phyloP scores from a whole-genome alignment of 2,888 invertebrate genomes.

The Deroplatys truncata region DNA sequence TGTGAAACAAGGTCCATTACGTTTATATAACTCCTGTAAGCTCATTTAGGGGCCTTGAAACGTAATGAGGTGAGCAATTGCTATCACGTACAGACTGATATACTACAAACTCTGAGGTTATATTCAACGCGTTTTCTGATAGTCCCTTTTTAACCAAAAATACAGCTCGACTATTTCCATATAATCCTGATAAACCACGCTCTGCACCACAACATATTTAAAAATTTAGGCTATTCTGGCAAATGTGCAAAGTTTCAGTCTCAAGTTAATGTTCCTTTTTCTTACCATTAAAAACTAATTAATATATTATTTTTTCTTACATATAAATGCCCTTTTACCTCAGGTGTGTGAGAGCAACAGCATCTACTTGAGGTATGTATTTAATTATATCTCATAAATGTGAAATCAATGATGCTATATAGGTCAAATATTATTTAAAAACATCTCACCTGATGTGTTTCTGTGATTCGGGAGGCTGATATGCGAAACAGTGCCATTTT shows the following conservation, averaged over 20 bases:
- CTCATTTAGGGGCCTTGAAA: background rate
- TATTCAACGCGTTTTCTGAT: background rate
- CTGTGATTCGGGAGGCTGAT: conserved; percentile 57
- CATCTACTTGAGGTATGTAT: background rate
- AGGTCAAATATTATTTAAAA: background rate
- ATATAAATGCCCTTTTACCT: background rate
- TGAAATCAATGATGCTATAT: background rate
- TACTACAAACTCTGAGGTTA: background rate
- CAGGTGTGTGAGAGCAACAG: background rate
- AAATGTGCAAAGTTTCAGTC: background rate
- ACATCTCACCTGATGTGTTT: conserved; percentile 48
- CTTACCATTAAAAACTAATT: background rate
- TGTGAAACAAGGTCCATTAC: background rate
- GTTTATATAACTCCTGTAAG: background rate
- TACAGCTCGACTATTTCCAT: background rate
- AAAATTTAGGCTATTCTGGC: no score
- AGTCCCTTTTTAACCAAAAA: background rate
- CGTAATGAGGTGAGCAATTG: background rate
- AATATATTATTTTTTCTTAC: background rate
- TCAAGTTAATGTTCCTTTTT: background rate
- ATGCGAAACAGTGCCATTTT: conserved; percentile 66
- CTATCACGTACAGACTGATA: background rate
- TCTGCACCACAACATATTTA: no score
- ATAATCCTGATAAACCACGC: background rate
- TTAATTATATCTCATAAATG: background rate